Evolutionary conservation across 2,797 vertebrate species (phyloP), one percentile per base, ranked within the genome.

Genomic region (Coregonus ussuriensis): DNA sequence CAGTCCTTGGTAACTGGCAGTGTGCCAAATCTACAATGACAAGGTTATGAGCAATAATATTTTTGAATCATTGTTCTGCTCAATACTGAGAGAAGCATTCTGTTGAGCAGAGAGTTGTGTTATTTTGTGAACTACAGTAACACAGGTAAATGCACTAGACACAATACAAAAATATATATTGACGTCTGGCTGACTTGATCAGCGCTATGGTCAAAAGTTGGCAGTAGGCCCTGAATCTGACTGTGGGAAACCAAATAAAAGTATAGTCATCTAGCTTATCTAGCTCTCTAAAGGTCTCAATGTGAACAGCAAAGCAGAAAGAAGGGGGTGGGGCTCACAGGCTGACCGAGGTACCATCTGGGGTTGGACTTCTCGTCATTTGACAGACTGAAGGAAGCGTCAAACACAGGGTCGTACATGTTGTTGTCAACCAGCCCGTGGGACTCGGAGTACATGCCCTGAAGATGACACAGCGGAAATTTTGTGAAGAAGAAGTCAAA

Each of bases 361-460:
- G 93, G 92, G 47, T 95, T 93, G 35, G 89, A 75, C 53, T 95
- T 95, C 89, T 95, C 93, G 0, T 82, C 16, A 52, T 53, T 85
- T 41, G 93, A 93, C 77, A 95, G 87, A 25, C 89, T 94, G 87
- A 95, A 95, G 71, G 79, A 81, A 53, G 93, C 90, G 1, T 95
- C 74, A 4, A 95, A 88, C 74, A 83, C 89, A 0, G 94, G 94
- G 74, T 95, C 94, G 0, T 93, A 95, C 94, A 95, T 95, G 16
- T 0, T 74, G 87, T 95, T 95, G 74, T 94, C 95, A 53, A 95
- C 90, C 79, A 95, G 74, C 15, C 95, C 95, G 1, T 95, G 95
- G 9, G 95, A 95, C 78, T 95, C 95, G 1, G 93, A 86, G 54
- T 95, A 95, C 25, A 95, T 79, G 74, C 95, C 95, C 95, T 95